Percentiles rank a stretch among this genome's conserved stretches.
Evolutionary conservation across 2,888 invertebrate species (phyloP).

Genomic region (Acleris literana): DNA sequence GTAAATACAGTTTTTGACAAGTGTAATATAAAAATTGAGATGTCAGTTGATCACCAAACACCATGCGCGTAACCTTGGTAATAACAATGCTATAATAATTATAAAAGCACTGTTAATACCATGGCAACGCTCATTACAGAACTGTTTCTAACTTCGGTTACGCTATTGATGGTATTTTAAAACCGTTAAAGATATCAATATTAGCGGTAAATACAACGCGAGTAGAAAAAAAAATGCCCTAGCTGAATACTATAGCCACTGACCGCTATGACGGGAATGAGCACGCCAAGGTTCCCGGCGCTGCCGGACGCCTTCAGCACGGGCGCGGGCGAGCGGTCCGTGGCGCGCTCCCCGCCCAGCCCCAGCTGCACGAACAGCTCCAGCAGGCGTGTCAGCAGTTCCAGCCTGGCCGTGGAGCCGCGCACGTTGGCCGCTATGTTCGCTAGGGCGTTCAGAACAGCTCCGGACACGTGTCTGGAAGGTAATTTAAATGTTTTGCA

Average conservation of each 20-base stretch:
- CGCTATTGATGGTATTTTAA: too few species aligned
- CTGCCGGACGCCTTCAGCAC: slow-evolving; percentile 95
- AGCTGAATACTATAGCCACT: slow-evolving; percentile 69
- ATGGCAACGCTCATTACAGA: too few species aligned
- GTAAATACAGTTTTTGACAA: too few species aligned
- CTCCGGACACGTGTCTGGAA: slow-evolving; percentile 92
- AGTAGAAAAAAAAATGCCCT: too few species aligned
- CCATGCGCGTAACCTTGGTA: too few species aligned
- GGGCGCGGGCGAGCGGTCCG: slow-evolving; percentile 92
- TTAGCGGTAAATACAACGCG: too few species aligned
- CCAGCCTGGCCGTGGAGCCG: slow-evolving; percentile 92
- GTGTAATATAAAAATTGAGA: too few species aligned
- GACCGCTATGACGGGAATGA: slow-evolving; percentile 98
- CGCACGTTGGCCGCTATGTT: slow-evolving; percentile 97
- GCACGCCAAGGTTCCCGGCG: slow-evolving; percentile 98
- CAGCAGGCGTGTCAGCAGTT: slow-evolving; percentile 93
- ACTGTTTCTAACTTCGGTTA: too few species aligned
- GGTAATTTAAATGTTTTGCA: not conserved
- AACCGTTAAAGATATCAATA: too few species aligned
- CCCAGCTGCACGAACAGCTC: slow-evolving; percentile 99
- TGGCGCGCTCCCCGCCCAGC: slow-evolving; percentile 96
- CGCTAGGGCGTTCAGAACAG: slow-evolving; percentile 97
- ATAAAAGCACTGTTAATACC: too few species aligned
- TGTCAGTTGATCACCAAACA: too few species aligned
- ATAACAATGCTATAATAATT: too few species aligned